These are phyloP conservation scores for Chironex yamaguchii DNA, from an alignment of 30 jellyfish, hydroid and myxozoan genomes.

Conservation along the genomic window DNA sequence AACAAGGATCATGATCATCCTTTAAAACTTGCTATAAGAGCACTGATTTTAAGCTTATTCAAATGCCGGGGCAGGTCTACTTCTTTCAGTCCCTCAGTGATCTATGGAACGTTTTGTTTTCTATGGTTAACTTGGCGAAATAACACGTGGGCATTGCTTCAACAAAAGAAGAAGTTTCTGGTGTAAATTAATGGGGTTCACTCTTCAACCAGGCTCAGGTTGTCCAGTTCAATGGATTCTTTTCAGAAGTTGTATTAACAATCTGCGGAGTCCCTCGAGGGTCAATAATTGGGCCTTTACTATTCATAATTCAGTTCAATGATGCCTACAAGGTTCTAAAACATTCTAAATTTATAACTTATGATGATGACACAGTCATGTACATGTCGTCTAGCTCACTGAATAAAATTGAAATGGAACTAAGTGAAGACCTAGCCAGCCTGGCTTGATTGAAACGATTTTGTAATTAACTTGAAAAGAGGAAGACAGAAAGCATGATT, in stretches of 20 bases:
- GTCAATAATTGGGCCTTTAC: conserved; percentile 52
- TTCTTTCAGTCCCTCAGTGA: too few species aligned
- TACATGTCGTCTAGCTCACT: conserved; percentile 58
- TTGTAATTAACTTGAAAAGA: conserved; percentile 26
- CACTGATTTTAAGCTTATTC: too few species aligned
- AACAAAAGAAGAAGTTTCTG: too few species aligned
- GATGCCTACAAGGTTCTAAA: conserved; percentile 56
- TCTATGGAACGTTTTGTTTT: too few species aligned
- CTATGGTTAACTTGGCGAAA: too few species aligned
- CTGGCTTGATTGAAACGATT: conserved; percentile 27
- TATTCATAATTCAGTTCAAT: conserved; percentile 53
- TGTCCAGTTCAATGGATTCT: conserved; percentile 49
- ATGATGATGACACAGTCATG: conserved; percentile 60
- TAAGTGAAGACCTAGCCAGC: conserved; percentile 37
- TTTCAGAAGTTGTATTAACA: conserved; percentile 40
- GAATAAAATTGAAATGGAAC: conserved; percentile 1
- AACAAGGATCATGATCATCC: too few species aligned
- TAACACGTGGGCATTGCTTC: too few species aligned
- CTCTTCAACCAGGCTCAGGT: conserved; percentile 47
- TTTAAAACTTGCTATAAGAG: too few species aligned
- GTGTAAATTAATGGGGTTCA: conserved; percentile 44
- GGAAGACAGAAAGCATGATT: conserved; percentile 60
- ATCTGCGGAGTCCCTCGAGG: conserved; percentile 74
- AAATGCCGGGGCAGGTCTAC: too few species aligned
- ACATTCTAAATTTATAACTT: conserved; percentile 44